Evolutionary conservation across 2,797 vertebrate genomes (phyloP), one percentile per base, ranked within the genome.

Genomic region (Leucoraja ocellata): DNA sequence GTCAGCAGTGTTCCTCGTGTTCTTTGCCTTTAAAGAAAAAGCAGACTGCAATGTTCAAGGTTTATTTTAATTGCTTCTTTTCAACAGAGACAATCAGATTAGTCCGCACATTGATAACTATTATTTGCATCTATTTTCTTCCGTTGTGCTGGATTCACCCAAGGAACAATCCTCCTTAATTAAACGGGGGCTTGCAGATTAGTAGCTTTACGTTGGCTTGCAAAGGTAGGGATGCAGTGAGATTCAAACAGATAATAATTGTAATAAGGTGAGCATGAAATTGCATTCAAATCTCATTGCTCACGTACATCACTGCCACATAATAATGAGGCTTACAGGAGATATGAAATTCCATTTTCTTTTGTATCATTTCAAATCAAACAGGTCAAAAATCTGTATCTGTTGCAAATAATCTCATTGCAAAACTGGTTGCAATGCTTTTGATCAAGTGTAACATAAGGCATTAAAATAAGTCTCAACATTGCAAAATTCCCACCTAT

Each of bases 331-430:
- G 39, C 90, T 74, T 92, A 71, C 39, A 88, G 65, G 84, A 88
- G 84, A 88, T 88, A 68, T 88, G 63, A 88, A 86, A 92, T 92
- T 92, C 90, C 90, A 92, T 73, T 76, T 74, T 71, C 73, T 54
- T 91, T 74, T 91, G 90, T 28, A 73, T 91, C 90, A 91, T 23
- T n/a, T 92, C 4, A 21, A 92, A 76, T 76, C 90, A 76, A 54
- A 74, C 71, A 58, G 46, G 9, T 28, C 23, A 3, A 71, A 76
- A 92, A 54, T n/a, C 71, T 92, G 73, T 92, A 76, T 92, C 36
- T 73, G 90, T 23, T 46, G 39, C 71, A 92, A 92, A 76, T 92
- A 36, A 58, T 92, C 36, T 76, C 0, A 36, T 91, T 74, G 13
- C 58, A 92, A 54, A 39, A 76, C 21, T 23, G 6, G 61, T 88